These are phyloP conservation scores for Anguilla japonica DNA, from an alignment of 2,113 vertebrate species.

Conservation along the genomic window DNA sequence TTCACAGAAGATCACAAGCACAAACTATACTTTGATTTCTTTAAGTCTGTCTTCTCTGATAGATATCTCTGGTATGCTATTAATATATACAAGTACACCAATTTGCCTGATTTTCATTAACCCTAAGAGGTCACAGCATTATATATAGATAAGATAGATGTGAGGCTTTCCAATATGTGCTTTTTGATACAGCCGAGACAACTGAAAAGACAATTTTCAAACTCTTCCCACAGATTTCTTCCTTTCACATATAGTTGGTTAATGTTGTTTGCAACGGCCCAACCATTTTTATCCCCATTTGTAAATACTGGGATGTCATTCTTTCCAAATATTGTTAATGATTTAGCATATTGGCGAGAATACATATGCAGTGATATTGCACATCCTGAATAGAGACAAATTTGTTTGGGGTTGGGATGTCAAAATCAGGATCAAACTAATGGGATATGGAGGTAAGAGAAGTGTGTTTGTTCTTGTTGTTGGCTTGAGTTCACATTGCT, in stretches of 20 bases:
- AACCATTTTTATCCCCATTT: not conserved
- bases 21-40: not conserved
- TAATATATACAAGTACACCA: not conserved
- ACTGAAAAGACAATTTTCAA: too few species aligned
- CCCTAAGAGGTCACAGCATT: not conserved
- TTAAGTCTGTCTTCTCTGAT: not conserved
- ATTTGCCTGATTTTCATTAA: not conserved
- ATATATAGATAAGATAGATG: not conserved
- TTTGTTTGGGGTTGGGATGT: not conserved
- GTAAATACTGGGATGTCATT: not conserved
- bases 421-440: not conserved
- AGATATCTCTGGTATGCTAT: not conserved
- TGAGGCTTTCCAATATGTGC: too few species aligned
- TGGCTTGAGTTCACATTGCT: not conserved
- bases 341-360: not conserved
- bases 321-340: not conserved
- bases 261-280: not conserved
- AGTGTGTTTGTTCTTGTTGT: not conserved
- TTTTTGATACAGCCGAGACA: too few species aligned
- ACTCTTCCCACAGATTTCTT: not conserved
- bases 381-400: not conserved
- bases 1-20: constrained; percentile 45
- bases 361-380: not conserved
- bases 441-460: not conserved
- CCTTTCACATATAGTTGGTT: not conserved